Evolutionary conservation across 1,140 invertebrate species (phyloP), one percentile per base, ranked within the genome.

Genomic region (Medauroidea extradentata): DNA sequence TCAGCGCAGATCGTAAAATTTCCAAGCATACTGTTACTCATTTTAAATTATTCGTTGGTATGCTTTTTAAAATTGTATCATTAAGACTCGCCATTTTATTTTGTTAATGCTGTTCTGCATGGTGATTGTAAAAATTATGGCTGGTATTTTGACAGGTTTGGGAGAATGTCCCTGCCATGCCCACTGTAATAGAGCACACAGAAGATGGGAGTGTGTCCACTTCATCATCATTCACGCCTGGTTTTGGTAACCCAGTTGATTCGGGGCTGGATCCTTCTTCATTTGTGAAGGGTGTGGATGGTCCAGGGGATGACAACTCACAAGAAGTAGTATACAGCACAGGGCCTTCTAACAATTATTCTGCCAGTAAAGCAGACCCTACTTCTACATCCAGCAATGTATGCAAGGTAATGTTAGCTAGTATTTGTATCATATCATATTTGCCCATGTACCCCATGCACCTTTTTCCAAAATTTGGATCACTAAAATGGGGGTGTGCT

Each of bases 131-230:
- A 41, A 4, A 13, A 66, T 14, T 54, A 53, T 53, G 48, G 58
- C 41, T n/a, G n/a, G n/a, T n/a, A n/a, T n/a, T 41, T 29, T 49
- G 27, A 9, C n/a, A 75, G 68, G 79, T 81, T 11, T 93, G 90
- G 90, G 90, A 92, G 65, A 85, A 79, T 56, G 81, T 82, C 41
- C 80, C 83, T 13, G 76, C 83, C 5, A 82, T 85, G 77, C 78
- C 82, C 8, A 81, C 85, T 11, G 85, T 87, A 0, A 81, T 87
- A 49, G 88, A 90, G 55, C 85, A 88, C 63, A 79, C 81, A 42
- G 77, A 77, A 55, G 72, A 82, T 58, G 76, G 65, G 2, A 74
- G 64, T 49, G 75, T 76, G 24, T 77, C 73, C 48, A 81, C 75
- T 63, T 44, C 49, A 27, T 54, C 57, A 18, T 63, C 60, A 11